Evolutionary conservation across 2,113 vertebrate species (phyloP).

Genomic region (Garra rufa): DNA sequence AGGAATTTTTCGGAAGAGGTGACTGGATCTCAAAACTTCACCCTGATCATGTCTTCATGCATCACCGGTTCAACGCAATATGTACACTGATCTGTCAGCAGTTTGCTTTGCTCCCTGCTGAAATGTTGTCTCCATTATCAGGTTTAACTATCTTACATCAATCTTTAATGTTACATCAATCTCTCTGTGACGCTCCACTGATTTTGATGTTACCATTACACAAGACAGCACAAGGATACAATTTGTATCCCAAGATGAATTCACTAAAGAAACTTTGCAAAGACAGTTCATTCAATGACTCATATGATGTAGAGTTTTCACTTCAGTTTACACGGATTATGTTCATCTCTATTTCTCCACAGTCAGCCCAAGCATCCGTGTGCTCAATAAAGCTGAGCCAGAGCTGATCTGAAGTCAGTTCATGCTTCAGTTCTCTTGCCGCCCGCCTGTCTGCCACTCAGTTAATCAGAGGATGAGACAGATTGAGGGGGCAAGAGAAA

Average conservation of each 20-base stretch:
- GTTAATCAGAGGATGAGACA: constrained; percentile 1
- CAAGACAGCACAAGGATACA: not conserved
- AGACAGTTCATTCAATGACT: not conserved
- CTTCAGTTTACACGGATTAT: not conserved
- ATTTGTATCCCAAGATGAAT: not conserved
- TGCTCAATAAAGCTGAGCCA: not conserved
- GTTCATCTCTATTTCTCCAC: not conserved
- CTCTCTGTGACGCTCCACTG: constrained; percentile 19
- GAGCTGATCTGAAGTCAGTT: constrained; percentile 36
- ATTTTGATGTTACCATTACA: not conserved
- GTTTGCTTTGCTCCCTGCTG: constrained; percentile 7
- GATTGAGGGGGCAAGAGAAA: constrained; percentile 16
- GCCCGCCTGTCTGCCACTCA: not conserved
- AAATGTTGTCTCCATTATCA: constrained; percentile 20
- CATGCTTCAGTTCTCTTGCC: not conserved
- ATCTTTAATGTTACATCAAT: constrained; percentile 37
- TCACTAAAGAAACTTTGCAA: not conserved
- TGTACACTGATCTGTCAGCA: not conserved
- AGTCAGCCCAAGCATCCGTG: not conserved
- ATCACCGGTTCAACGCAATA: not conserved
- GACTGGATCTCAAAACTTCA: not conserved
- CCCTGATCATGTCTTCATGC: constrained; percentile 18
- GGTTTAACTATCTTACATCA: constrained; percentile 25
- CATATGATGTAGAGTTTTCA: not conserved
- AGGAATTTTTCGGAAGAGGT: too few relatives aligned